phyloP scores from a whole-genome alignment of 2,797 vertebrate species.

The Anas bahamensis region DNA sequence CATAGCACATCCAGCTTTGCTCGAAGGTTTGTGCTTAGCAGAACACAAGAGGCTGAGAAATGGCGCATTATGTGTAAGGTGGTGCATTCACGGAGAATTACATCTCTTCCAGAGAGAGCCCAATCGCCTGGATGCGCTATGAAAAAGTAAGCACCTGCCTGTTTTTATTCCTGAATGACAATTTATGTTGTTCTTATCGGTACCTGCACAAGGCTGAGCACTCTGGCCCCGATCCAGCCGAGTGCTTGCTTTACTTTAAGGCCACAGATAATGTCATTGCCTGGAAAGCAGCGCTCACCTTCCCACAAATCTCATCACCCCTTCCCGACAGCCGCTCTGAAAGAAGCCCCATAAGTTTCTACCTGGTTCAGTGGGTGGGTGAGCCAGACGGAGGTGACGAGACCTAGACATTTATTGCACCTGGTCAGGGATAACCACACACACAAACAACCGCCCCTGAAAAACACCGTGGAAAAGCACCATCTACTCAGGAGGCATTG shows the following conservation, averaged over 20 bases:
- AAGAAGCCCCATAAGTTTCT: background rate
- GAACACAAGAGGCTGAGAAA: background rate
- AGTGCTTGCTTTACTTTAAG: background rate
- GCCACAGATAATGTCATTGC: background rate
- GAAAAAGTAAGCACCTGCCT: background rate
- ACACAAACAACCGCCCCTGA: background rate
- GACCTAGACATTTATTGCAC: background rate
- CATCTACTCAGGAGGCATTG: background rate
- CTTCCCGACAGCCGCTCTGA: background rate
- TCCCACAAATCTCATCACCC: background rate
- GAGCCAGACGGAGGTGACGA: background rate
- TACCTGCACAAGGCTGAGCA: background rate
- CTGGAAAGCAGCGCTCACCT: background rate
- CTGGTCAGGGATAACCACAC: background rate
- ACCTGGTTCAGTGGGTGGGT: background rate
- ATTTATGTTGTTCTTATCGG: background rate
- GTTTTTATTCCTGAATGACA: background rate
- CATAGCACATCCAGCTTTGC: background rate
- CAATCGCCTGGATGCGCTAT: background rate
- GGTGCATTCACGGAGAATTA: background rate
- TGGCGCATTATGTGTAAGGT: background rate
- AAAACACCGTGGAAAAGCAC: background rate
- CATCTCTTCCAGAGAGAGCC: background rate
- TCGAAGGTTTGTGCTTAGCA: background rate
- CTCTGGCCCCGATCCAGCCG: background rate